A percentile compares a stretch with the other conserved stretches of the same genome.
phyloP scores from a whole-genome alignment of 2,797 vertebrate species.

The Brachyrhaphis roseni region DNA sequence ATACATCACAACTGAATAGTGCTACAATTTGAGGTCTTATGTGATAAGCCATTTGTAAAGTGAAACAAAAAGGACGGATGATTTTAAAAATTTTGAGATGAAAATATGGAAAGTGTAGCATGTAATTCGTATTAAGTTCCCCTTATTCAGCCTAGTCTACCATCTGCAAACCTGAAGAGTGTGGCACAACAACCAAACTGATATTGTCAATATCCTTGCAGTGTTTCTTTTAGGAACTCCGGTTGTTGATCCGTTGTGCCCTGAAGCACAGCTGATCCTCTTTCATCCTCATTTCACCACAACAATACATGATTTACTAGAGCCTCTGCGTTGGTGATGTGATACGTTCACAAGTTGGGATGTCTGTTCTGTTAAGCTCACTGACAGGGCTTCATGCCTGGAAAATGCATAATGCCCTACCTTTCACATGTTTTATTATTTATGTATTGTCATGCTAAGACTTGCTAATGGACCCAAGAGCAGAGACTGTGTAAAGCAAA shows the following conservation, averaged over 20 bases:
- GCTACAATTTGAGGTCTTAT: background rate
- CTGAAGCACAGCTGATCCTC: background rate
- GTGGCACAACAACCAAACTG: background rate
- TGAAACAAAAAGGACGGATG: background rate
- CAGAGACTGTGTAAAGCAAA: too few species aligned
- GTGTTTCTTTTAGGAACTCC: background rate
- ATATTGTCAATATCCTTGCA: background rate
- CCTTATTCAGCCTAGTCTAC: background rate
- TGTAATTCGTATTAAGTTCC: background rate
- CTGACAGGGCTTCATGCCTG: background rate
- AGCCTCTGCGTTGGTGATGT: background rate
- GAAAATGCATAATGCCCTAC: too few species aligned
- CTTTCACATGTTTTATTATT: slow-evolving; percentile 13
- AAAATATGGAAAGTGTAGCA: background rate
- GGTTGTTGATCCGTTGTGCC: background rate
- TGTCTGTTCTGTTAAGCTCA: background rate
- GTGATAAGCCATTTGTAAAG: background rate
- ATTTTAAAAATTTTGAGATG: background rate
- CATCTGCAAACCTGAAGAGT: background rate
- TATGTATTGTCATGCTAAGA: slow-evolving; percentile 8
- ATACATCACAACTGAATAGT: background rate
- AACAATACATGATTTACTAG: background rate
- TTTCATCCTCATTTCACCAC: background rate
- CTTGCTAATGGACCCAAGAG: background rate
- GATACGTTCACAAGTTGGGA: background rate